These are phyloP conservation scores for Dugesia japonica DNA, from an alignment of 2,888 invertebrate genomes.

Conservation along the genomic window DNA sequence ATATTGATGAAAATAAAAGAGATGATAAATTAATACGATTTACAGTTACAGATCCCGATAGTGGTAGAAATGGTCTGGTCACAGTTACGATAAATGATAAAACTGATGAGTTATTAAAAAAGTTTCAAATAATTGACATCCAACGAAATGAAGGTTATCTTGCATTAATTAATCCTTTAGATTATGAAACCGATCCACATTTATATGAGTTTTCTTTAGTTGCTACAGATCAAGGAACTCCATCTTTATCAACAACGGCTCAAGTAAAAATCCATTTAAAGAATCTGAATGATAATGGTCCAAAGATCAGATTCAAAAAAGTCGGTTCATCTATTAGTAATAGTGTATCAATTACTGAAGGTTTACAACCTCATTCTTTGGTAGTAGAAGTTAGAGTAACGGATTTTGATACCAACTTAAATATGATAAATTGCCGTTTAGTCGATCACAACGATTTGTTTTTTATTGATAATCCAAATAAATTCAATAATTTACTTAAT, in stretches of 20 bases:
- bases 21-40: not conserved
- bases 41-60: not conserved
- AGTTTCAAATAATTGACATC: not conserved
- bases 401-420: not conserved
- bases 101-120: not conserved
- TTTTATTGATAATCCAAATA: not conserved
- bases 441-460: not conserved
- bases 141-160: not conserved
- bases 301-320: constrained; percentile 8
- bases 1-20: not conserved
- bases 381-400: not conserved
- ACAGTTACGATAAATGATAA: not conserved
- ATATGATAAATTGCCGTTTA: not conserved
- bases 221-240: constrained; percentile 4
- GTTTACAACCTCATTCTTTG: not conserved
- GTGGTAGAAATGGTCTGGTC: not conserved
- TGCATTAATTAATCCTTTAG: not conserved
- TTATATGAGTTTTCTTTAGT: not conserved
- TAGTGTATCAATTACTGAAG: not conserved
- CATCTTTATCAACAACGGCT: not conserved
- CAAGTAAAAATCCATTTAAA: not conserved
- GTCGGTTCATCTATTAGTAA: not conserved
- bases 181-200: not conserved
- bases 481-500: not conserved
- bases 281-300: not conserved